Conservation (phyloP, 2,113 vertebrate genomes). For the Notothenia coriiceps region DNA sequence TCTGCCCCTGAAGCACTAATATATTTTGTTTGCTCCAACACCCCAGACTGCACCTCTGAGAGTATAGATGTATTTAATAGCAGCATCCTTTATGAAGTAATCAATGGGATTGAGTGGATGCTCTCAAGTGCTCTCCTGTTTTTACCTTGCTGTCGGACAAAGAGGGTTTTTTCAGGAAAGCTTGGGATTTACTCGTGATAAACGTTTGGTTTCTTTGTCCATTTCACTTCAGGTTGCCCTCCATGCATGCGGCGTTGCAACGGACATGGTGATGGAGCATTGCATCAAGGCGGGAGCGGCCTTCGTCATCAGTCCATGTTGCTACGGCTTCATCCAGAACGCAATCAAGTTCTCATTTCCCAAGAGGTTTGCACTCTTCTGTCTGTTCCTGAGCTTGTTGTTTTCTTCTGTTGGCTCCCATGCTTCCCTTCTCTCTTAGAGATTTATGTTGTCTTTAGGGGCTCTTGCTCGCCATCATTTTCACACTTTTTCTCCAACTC, state of each 20-base stretch:
- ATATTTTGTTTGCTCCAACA: slow-evolving; percentile 51
- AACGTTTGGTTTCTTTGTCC: slow-evolving; percentile 3
- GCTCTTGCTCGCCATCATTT: slow-evolving; percentile 12
- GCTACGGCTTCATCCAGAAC: slow-evolving; percentile 98
- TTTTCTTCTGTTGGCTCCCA: slow-evolving; percentile 1
- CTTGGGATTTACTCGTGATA: background rate
- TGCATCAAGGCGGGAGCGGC: slow-evolving; percentile 88
- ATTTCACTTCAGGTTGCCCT: slow-evolving; percentile 89
- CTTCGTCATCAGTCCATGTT: slow-evolving; percentile 95
- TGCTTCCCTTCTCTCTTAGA: background rate
- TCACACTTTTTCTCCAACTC: background rate
- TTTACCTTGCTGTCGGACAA: background rate
- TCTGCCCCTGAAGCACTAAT: slow-evolving; percentile 47
- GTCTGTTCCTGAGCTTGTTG: slow-evolving; percentile 23
- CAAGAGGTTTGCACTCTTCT: slow-evolving; percentile 85
- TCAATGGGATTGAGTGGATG: slow-evolving; percentile 49
- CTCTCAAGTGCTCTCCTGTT: slow-evolving; percentile 10
- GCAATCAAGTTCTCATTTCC: slow-evolving; percentile 94
- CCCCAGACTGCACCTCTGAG: slow-evolving; percentile 26
- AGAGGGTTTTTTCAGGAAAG: slow-evolving; percentile 5
- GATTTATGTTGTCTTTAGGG: slow-evolving; percentile 6
- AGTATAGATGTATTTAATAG: slow-evolving; percentile 52
- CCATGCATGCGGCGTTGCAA: slow-evolving; percentile 96
- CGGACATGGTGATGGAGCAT: slow-evolving; percentile 96
- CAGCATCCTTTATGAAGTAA: slow-evolving; percentile 48